These are phyloP conservation scores for Labeo rohita DNA, from an alignment of 2,113 vertebrate genomes.

Conservation along the genomic window DNA sequence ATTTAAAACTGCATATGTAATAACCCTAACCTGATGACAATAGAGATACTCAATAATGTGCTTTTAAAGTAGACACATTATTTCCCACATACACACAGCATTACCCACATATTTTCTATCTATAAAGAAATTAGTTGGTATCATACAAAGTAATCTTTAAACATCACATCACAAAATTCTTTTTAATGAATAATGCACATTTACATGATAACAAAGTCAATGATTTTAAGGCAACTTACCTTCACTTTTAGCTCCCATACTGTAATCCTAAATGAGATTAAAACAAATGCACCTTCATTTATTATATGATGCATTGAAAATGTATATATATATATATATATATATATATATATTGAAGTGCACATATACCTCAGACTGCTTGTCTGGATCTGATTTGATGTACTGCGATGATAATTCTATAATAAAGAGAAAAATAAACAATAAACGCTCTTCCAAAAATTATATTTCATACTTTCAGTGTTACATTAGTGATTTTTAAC, in stretches of 20 bases:
- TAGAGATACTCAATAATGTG: neutral
- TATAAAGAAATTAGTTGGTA: neutral
- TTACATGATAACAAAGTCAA: neutral
- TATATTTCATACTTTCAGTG: no score
- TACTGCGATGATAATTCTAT: neutral
- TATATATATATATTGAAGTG: neutral
- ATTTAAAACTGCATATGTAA: neutral
- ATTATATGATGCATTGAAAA: neutral
- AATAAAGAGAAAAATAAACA: neutral
- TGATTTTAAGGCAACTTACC: neutral
- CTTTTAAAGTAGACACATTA: neutral
- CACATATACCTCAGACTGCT: neutral
- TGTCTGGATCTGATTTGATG: neutral
- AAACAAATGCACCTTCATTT: neutral
- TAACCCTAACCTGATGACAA: no score
- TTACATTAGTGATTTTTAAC: no score
- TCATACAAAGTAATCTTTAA: neutral
- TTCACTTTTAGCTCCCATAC: neutral
- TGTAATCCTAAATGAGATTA: constrained; percentile 3
- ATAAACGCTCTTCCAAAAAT: no score
- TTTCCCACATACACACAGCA: no score
- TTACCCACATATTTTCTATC: neutral
- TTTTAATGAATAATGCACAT: neutral
- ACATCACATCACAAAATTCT: neutral
- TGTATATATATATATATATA: no score